Evolutionary conservation across 2,888 invertebrate genomes (phyloP), one percentile per base, ranked within the genome.

Genomic region (Nasonovia ribisnigri): DNA sequence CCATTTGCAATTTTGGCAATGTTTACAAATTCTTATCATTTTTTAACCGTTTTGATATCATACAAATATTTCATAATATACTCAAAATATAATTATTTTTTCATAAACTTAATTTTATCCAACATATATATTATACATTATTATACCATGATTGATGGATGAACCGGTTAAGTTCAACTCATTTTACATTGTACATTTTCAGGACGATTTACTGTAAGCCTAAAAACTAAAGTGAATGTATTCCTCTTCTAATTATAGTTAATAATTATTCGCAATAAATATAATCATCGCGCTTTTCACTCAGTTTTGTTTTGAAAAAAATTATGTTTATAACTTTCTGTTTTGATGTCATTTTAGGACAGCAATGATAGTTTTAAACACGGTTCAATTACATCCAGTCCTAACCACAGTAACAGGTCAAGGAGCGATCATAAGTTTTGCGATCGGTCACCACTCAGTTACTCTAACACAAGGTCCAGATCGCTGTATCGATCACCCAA

Each of bases 401-500:
- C 48, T 20, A 93, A 90, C 42, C 93, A 8, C 46, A 0, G 84
- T 26, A 90, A 90, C 26, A 84, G 90, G 48, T 90, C 93, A 1
- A 84, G n/a, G 3, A 93, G 84, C 16, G 84, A 93, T 54, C 84
- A 13, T 0, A 90, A 93, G 3, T 93, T 60, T 46, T 90, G 60
- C 10, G 86, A 90, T 46, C 84, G 90, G 42, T 90, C 93, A n/a
- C 84, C 90, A 29, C 0, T 11, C 46, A 60, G 84, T 57, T 46
- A 84, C 26, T 90, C 84, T 1, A 90, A 93, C 26, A 84, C 91
- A 1, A 88, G 94, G 16, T 88, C 91, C 26, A 91, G 91, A 86
- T 94, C 94, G 5, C 24, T 91, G 48, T 90, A 84, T 60, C 94
- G 43, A 8, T 88, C 92, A 0, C 92, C 86, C 24, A 91, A 86